Conservation (phyloP, 1,140 invertebrate species). For the Nephotettix cincticeps region DNA sequence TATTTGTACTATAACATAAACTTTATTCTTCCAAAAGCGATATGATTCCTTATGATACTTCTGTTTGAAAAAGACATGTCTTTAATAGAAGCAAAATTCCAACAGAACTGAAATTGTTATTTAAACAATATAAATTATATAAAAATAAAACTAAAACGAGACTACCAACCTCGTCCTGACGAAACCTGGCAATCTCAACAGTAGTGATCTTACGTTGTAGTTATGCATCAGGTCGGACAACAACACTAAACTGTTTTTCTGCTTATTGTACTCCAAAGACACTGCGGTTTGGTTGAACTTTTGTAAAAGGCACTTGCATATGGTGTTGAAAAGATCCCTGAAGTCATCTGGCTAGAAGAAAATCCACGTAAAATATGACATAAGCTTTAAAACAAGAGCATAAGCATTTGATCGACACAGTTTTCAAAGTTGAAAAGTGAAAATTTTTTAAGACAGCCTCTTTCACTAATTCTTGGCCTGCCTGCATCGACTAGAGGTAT, state of each 20-base stretch:
- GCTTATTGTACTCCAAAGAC: constrained; percentile 10
- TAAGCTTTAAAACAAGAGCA: not conserved
- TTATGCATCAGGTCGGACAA: not conserved
- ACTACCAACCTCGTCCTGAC: not conserved
- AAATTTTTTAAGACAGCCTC: not conserved
- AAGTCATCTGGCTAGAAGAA: constrained; percentile 3
- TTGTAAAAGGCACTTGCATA: constrained; percentile 17
- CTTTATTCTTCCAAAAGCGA: no score
- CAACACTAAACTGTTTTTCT: not conserved
- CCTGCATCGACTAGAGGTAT: not conserved
- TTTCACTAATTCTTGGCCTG: not conserved
- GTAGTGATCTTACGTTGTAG: not conserved
- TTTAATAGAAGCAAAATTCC: no score
- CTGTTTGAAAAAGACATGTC: no score
- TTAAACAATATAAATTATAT: no score
- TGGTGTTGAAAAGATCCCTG: not conserved
- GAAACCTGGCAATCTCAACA: not conserved
- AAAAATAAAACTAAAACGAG: no score
- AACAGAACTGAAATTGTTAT: no score
- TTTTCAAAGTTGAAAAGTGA: not conserved
- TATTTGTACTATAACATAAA: no score
- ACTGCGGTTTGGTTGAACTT: not conserved
- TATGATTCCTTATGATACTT: no score
- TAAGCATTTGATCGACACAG: not conserved
- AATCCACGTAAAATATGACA: not conserved